These are phyloP conservation scores for Megaceryle maxima DNA, from an alignment of 2,113 vertebrate genomes.

Conservation along the genomic window DNA sequence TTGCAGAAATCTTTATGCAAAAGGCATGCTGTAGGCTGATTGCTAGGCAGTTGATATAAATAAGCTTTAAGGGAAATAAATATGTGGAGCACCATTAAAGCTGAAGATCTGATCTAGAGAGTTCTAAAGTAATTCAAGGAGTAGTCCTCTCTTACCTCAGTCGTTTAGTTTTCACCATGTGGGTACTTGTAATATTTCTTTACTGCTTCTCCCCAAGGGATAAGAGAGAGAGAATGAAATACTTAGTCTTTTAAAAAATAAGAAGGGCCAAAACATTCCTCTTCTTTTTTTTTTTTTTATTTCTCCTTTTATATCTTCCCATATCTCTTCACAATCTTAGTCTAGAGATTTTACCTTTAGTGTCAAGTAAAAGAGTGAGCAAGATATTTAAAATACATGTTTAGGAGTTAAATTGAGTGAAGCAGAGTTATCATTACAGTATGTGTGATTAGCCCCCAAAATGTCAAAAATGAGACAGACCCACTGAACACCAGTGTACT, in stretches of 20 bases:
- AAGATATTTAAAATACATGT: neutral
- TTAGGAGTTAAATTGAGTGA: neutral
- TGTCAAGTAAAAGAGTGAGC: neutral
- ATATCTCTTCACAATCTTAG: neutral
- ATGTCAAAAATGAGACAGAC: neutral
- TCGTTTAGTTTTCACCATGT: neutral
- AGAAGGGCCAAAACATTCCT: neutral
- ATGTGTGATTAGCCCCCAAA: neutral
- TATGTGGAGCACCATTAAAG: constrained; percentile 16
- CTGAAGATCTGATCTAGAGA: constrained; percentile 13
- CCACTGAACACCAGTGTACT: neutral
- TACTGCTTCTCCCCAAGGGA: neutral
- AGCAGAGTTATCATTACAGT: neutral
- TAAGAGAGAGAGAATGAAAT: neutral
- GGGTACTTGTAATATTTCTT: neutral
- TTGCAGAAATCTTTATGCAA: constrained; percentile 17
- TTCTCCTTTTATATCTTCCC: neutral
- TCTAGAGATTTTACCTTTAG: neutral
- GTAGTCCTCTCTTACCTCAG: neutral
- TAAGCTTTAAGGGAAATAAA: constrained; percentile 39
- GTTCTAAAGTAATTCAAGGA: constrained; percentile 43
- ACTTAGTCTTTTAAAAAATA: neutral
- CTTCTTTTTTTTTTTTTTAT: neutral
- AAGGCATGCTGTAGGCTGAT: constrained; percentile 13
- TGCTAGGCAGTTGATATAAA: constrained; percentile 28